A percentile compares a stretch with the other conserved stretches of the same genome.
phyloP scores from a whole-genome alignment of 2,113 vertebrate genomes.

The Pluvianellus socialis region DNA sequence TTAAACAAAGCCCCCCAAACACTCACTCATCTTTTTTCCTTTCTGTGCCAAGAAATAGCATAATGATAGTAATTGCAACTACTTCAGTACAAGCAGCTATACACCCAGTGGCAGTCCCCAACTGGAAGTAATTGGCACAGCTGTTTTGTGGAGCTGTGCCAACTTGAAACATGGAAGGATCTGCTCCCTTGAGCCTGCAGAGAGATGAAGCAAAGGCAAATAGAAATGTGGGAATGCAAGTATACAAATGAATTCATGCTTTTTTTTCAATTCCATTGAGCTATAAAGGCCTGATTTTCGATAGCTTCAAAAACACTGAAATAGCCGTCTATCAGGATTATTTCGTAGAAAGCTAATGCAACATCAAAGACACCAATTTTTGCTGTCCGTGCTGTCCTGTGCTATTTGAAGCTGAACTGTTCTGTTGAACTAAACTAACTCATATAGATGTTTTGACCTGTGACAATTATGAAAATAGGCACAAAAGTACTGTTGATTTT shows the following conservation, averaged over 20 bases:
- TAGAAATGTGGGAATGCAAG: not conserved
- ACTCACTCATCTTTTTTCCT: conserved; percentile 37
- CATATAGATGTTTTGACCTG: not conserved
- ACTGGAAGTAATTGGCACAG: conserved; percentile 34
- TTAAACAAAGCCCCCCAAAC: conserved; percentile 30
- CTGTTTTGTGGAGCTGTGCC: conserved; percentile 20
- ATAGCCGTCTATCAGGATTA: not conserved
- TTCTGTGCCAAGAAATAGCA: not conserved
- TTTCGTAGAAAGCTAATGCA: not conserved
- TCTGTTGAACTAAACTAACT: not conserved
- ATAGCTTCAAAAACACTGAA: not conserved
- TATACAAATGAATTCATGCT: not conserved
- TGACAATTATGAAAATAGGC: not conserved
- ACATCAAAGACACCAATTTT: not conserved
- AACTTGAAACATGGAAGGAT: conserved; percentile 5
- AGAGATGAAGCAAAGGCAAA: not conserved
- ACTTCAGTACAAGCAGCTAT: conserved; percentile 23
- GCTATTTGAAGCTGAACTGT: not conserved
- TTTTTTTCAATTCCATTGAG: not conserved
- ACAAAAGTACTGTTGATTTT: not conserved
- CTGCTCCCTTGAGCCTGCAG: not conserved
- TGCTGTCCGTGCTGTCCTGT: not conserved
- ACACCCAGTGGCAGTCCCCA: conserved; percentile 9
- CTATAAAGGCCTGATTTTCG: not conserved
- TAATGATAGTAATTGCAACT: conserved; percentile 52